Conservation (phyloP, 2,113 vertebrate genomes). For the Muntiacus reevesi region DNA sequence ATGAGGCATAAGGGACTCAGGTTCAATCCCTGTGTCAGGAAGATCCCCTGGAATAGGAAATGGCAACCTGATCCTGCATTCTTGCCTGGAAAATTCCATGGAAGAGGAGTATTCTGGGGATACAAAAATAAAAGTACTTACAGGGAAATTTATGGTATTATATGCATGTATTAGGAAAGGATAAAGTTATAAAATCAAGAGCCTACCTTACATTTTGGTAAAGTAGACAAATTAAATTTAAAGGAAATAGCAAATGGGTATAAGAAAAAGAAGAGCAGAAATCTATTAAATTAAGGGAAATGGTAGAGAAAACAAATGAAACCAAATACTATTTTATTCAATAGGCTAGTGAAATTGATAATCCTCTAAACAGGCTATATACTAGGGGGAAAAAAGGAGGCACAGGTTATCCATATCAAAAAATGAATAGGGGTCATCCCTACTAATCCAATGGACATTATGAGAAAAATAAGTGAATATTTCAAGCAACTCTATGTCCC, state of each 20-base stretch:
- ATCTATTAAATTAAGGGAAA: not conserved
- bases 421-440: not conserved
- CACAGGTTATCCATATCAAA: not conserved
- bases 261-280: not conserved
- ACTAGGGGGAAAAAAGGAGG: not conserved
- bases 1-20: not conserved
- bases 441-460: not conserved
- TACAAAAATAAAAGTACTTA: not conserved
- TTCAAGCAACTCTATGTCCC: not conserved
- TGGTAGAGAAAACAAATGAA: not conserved
- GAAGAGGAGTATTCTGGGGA: not conserved
- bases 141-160: not conserved
- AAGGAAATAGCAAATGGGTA: not conserved
- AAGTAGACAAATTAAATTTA: not conserved
- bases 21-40: not conserved
- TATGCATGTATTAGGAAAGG: not conserved
- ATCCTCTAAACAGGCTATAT: not conserved
- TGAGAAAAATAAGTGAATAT: not conserved
- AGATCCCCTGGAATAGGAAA: not conserved
- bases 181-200: not conserved
- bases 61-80: too few relatives aligned
- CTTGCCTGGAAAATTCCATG: too few relatives aligned
- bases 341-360: not conserved
- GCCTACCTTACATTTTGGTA: not conserved
- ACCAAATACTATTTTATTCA: not conserved